Evolutionary conservation across 2,797 vertebrate genomes (phyloP).

Genomic region (Streptopelia turtur): DNA sequence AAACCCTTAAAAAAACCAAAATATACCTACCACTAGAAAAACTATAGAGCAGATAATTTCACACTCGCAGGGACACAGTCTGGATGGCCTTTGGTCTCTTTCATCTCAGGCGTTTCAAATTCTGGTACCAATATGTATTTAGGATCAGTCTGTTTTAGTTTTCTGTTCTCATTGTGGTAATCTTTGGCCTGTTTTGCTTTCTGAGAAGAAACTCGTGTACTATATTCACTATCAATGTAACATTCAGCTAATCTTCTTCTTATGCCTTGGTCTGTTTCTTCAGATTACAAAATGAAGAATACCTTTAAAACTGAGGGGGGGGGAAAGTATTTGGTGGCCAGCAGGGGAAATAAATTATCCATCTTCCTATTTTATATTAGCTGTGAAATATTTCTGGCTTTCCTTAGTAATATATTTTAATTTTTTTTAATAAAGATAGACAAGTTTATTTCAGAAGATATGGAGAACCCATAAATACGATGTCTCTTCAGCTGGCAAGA

Average conservation of each 20-base stretch:
- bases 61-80: not conserved
- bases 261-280: not conserved
- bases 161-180: not conserved
- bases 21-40: not conserved
- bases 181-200: not conserved
- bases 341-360: not conserved
- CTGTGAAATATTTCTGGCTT: conserved; percentile 17
- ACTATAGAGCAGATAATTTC: not conserved
- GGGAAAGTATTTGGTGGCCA: not conserved
- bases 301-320: not conserved
- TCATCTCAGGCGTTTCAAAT: not conserved
- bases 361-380: not conserved
- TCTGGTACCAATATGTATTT: not conserved
- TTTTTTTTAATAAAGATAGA: not conserved
- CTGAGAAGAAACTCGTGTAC: not conserved
- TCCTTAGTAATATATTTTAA: not conserved
- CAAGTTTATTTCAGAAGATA: conserved; percentile 21
- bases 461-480: conserved; percentile 21
- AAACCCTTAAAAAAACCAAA: not conserved
- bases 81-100: not conserved
- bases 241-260: not conserved
- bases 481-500: conserved; percentile 10
- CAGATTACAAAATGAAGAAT: not conserved
- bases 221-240: not conserved
- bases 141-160: not conserved